Evolutionary conservation across 2,888 invertebrate species (phyloP), one percentile per base, ranked within the genome.

Genomic region (Eustalomyia histrio): DNA sequence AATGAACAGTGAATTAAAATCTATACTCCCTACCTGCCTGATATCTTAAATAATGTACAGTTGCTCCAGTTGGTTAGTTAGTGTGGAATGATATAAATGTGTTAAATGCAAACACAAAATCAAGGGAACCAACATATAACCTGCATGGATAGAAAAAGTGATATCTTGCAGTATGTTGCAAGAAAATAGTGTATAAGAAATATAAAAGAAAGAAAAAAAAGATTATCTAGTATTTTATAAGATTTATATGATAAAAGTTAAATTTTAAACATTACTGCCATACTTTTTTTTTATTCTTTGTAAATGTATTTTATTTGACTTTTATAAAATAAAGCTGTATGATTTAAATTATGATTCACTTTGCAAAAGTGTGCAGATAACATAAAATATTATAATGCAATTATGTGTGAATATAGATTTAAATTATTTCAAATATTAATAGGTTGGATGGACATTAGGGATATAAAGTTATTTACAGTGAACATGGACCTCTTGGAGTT

Each of bases 201-300:
- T n/a, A 68, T 43, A 73, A 55, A 24, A 55, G 67, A 73, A 67
- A 16, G 52, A 21, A 43, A 60, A 67, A 35, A 67, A 35, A 72
- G 61, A 73, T 73, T 73, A 79, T 68, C 79, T 68, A 68, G 67
- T 68, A 57, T 69, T 64, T 74, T 74, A 60, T 18, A 63, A 79
- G 73, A 79, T 79, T 79, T 73, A 79, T 79, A 47, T 60, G 64
- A 79, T 64, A 64, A 79, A 79, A 74, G 69, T 79, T 69, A 55
- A 64, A 69, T 57, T 63, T 50, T 8, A 67, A 39, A 61, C 1
- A 47, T 47, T 47, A n/a, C n/a, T n/a, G 43, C 43, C 43, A 47
- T 47, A n/a, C 47, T 17, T 60, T 35, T 24, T 47, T 68, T 7
- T 21, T 3, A 21, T 29, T 29, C 7, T 29, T 29, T 29, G 3